Conservation (phyloP, 1,140 invertebrate species). For the Bombyx mandarina region DNA sequence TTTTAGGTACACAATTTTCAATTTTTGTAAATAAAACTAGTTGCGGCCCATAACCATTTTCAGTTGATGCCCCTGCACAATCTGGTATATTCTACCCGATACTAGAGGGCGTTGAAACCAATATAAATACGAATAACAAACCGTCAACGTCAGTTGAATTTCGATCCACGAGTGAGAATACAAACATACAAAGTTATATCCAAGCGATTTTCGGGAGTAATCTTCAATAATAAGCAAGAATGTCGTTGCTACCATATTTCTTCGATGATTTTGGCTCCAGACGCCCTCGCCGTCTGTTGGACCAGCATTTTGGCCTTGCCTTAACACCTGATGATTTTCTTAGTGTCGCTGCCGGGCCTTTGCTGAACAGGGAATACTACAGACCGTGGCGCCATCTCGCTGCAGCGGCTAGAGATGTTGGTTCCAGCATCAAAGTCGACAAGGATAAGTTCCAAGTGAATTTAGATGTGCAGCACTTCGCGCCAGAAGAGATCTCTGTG, state of each 20-base stretch:
- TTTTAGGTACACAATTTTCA: too few relatives aligned
- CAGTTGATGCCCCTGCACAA: too few relatives aligned
- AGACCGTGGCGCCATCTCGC: conserved; percentile 68
- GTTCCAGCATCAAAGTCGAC: conserved; percentile 54
- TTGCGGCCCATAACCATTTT: too few relatives aligned
- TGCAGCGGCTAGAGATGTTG: conserved; percentile 33
- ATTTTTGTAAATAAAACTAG: too few relatives aligned
- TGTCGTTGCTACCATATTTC: conserved; percentile 45
- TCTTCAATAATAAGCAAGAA: conserved; percentile 16
- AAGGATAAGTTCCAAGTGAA: conserved; percentile 71
- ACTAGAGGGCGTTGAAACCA: conserved; percentile 41
- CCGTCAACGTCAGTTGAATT: conserved; percentile 18
- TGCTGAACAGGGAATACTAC: conserved; percentile 51
- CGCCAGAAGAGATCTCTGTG: conserved; percentile 82
- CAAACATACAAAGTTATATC: conserved; percentile 11
- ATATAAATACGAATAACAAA: conserved; percentile 25
- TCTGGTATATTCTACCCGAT: conserved; percentile 43
- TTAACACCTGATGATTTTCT: conserved; percentile 71
- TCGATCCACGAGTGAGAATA: conserved; percentile 14
- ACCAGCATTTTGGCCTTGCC: conserved; percentile 72
- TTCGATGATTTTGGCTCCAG: conserved; percentile 31
- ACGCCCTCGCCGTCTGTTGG: conserved; percentile 42
- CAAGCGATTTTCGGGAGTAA: conserved; percentile 8
- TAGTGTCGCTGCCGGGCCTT: conserved; percentile 34
- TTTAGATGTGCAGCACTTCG: conserved; percentile 82